Percentiles rank a stretch among this genome's conserved stretches.
Conservation (phyloP, 2,888 invertebrate species). For the Nemapogon koenigi region DNA sequence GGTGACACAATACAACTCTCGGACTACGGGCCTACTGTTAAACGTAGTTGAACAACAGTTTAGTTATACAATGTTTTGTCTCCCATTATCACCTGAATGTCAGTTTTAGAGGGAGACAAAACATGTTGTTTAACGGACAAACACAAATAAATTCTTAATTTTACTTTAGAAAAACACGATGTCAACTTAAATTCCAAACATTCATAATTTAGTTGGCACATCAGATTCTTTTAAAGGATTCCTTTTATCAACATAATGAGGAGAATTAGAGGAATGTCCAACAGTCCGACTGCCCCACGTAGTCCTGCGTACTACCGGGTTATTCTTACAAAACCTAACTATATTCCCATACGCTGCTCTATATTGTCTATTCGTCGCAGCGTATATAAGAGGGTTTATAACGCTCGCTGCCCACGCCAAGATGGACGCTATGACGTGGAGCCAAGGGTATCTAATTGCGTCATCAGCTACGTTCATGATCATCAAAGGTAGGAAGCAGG, state of each 20-base stretch:
- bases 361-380: conserved; percentile 87
- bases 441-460: conserved; percentile 70
- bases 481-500: conserved; percentile 89
- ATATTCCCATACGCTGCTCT: conserved; percentile 66
- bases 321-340: conserved; percentile 47
- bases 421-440: conserved; percentile 85
- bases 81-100: too few relatives aligned
- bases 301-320: conserved; percentile 36
- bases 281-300: conserved; percentile 55
- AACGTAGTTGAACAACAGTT: too few relatives aligned
- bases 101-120: too few relatives aligned
- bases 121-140: too few relatives aligned
- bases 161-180: too few relatives aligned
- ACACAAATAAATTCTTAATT: too few relatives aligned
- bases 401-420: conserved; percentile 91
- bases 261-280: conserved; percentile 48
- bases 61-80: too few relatives aligned
- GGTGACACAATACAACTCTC: too few relatives aligned
- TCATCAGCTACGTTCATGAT: conserved; percentile 88
- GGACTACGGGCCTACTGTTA: too few relatives aligned
- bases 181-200: too few relatives aligned
- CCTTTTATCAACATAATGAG: conserved; percentile 45
- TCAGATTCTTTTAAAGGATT: conserved; percentile 31
- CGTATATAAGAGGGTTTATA: conserved; percentile 89
- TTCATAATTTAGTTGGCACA: conserved; percentile 50